These are phyloP conservation scores for Dusona sp. DNA, from an alignment of 2,888 invertebrate genomes.

Conservation along the genomic window DNA sequence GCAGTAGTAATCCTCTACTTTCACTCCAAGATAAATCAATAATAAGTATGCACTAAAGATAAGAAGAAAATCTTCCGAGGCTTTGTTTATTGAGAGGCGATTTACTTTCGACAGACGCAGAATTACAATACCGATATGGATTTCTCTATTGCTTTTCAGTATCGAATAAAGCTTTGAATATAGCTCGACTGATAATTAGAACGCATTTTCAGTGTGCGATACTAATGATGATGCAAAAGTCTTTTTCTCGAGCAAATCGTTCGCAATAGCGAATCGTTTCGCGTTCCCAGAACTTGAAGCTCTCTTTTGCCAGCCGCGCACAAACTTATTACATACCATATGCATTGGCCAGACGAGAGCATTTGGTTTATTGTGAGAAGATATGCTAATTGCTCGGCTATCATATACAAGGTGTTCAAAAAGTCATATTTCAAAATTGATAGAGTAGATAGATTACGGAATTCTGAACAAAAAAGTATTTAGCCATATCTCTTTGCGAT, in stretches of 20 bases:
- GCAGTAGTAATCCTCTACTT: neutral
- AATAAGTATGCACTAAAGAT: constrained; percentile 11
- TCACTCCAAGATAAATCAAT: neutral
- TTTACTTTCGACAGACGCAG: constrained; percentile 18
- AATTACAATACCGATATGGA: constrained; percentile 2
- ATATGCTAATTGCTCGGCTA: constrained; percentile 73
- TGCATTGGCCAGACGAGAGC: constrained; percentile 66
- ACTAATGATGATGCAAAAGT: constrained; percentile 57
- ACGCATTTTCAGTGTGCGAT: constrained; percentile 19
- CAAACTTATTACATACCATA: constrained; percentile 32
- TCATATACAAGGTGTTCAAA: constrained; percentile 19
- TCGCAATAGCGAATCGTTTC: constrained; percentile 39
- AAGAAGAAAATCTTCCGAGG: neutral
- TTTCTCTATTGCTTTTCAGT: constrained; percentile 12
- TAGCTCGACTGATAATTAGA: constrained; percentile 27
- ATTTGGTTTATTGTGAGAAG: constrained; percentile 75
- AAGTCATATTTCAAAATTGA: neutral
- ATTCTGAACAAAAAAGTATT: neutral
- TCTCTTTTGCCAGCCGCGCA: constrained; percentile 27
- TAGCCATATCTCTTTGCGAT: neutral
- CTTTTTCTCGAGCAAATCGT: constrained; percentile 31
- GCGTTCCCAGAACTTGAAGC: constrained; percentile 32
- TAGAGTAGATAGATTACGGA: too few species aligned
- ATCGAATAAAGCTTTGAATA: constrained; percentile 7
- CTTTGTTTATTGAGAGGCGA: neutral